Conservation (phyloP, 2,113 vertebrate species). For the Hemicordylus capensis region DNA sequence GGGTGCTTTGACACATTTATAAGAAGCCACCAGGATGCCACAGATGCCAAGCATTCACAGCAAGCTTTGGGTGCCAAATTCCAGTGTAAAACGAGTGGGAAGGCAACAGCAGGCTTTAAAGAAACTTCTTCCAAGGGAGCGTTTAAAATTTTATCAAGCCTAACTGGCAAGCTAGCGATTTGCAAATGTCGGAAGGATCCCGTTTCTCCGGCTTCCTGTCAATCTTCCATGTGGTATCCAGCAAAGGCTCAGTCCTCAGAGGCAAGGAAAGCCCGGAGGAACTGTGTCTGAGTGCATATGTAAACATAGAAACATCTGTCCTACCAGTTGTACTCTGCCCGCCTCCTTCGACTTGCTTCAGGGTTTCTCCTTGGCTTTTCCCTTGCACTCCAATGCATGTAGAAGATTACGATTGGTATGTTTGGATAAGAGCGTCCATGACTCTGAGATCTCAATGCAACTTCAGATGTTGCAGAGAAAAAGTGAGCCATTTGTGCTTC, state of each 20-base stretch:
- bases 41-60: conserved; percentile 52
- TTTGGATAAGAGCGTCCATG: not conserved
- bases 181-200: conserved; percentile 48
- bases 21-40: conserved; percentile 48
- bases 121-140: conserved; percentile 59
- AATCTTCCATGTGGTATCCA: not conserved
- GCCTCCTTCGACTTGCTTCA: not conserved
- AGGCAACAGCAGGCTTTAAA: conserved; percentile 54
- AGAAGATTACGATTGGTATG: not conserved
- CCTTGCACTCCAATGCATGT: not conserved
- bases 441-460: too few species aligned
- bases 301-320: conserved; percentile 28
- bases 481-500: too few species aligned
- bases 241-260: not conserved
- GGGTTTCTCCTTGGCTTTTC: not conserved
- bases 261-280: conserved; percentile 32
- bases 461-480: not conserved
- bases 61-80: conserved; percentile 57
- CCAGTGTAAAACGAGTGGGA: conserved; percentile 49
- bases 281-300: not conserved
- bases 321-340: accelerated
- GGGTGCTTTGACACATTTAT: conserved; percentile 48
- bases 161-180: conserved; percentile 38
- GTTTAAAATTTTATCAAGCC: conserved; percentile 67
- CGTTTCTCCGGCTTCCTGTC: conserved; percentile 27